These are phyloP conservation scores for Anolis carolinensis DNA, from an alignment of 2,113 vertebrate genomes.

Conservation along the genomic window DNA sequence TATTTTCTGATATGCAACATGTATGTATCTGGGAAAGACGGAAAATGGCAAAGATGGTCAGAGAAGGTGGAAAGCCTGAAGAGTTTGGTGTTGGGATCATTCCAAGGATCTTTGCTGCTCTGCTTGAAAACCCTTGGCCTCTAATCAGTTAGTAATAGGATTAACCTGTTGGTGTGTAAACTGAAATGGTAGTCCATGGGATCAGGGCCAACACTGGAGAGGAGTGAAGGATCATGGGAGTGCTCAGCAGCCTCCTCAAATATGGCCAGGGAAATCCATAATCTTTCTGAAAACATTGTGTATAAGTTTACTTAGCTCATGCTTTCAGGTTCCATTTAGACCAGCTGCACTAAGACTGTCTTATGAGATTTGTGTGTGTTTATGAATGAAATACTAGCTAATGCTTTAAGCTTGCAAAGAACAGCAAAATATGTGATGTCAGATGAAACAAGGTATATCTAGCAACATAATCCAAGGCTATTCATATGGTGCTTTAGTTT, in stretches of 20 bases:
- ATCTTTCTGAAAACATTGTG: not conserved
- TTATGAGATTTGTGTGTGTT: not conserved
- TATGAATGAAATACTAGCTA: not conserved
- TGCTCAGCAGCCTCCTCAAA: not conserved
- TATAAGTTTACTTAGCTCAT: no score
- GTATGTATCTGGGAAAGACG: not conserved
- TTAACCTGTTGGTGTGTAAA: slow-evolving; percentile 16
- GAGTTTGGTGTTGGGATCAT: not conserved
- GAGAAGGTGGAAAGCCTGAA: not conserved
- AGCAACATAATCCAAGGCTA: no score
- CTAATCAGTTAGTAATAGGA: slow-evolving; percentile 1
- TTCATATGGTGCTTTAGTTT: no score
- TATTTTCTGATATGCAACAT: not conserved
- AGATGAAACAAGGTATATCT: no score
- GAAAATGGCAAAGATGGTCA: not conserved
- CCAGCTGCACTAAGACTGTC: not conserved
- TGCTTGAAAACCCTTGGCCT: slow-evolving; percentile 3
- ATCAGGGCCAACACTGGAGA: not conserved
- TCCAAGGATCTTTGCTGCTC: slow-evolving; percentile 13
- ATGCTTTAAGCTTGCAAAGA: not conserved
- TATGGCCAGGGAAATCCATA: not conserved
- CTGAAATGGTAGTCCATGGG: not conserved
- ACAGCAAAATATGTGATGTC: no score
- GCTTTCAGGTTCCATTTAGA: not conserved
- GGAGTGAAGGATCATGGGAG: not conserved